Evolutionary conservation across 2,113 vertebrate genomes (phyloP), one percentile per base, ranked within the genome.

Genomic region (Nothobranchius furzeri): DNA sequence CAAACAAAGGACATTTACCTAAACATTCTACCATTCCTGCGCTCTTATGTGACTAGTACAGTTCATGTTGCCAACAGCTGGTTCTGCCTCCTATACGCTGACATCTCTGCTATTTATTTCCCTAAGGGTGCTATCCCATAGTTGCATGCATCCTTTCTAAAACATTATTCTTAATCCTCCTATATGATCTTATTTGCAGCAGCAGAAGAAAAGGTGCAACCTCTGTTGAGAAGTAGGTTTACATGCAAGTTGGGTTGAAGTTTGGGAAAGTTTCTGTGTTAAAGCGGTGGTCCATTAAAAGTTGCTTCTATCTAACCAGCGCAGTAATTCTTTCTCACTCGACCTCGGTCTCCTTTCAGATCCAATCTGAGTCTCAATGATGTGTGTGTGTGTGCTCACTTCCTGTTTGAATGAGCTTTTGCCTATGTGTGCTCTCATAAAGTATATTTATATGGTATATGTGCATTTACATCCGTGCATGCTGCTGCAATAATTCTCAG

Each of bases 291-390:
- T 80, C 80, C 60, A 87, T 88, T 88, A 85, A 85, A 90, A 89
- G 87, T 89, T 87, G 37, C 61, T 68, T 47, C 63, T 72, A 68
- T 86, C 65, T 56, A 73, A 84, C 76, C 69, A 64, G 69, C 46
- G 74, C 14, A 2, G 73, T 81, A 76, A 86, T 87, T 89, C 71
- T 60, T 81, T 82, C 71, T 78, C 52, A 30, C 73, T 85, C 52
- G 78, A 85, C 89, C 82, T 82, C 70, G 72, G 63, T 77, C 82
- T 82, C 78, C 71, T 84, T 83, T 88, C 80, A 87, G 71, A 87
- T 85, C 81, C 74, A 82, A 77, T 85, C 80, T 73, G 63, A 83
- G 61, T 63, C 73, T 74, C 14, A 4, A 52, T 58, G 67, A 72
- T 65, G 8, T 60, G 68, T 52, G 70, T 68, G 72, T 59, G 75